A percentile compares a stretch with the other conserved stretches of the same genome.
These are phyloP conservation scores for Limnephilus marmoratus DNA, from an alignment of 2,888 invertebrate genomes.

Conservation along the genomic window DNA sequence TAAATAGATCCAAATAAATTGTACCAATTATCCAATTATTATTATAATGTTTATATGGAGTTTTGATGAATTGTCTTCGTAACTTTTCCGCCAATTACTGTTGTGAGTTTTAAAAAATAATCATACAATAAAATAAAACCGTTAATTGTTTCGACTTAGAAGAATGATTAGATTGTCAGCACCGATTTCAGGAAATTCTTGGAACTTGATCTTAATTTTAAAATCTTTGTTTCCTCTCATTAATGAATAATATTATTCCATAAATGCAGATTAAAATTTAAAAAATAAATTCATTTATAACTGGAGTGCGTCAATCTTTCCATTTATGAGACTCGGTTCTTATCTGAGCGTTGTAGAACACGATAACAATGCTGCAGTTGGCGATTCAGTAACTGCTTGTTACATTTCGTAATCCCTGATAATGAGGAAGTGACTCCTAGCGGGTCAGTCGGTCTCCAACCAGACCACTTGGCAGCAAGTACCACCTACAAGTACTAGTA, in stretches of 20 bases:
- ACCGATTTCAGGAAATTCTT: neutral
- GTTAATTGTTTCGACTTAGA: too few species aligned
- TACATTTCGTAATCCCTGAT: slow-evolving; percentile 17
- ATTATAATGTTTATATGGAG: too few species aligned
- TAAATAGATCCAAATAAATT: too few species aligned
- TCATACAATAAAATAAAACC: too few species aligned
- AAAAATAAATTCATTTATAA: neutral
- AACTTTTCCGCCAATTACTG: too few species aligned
- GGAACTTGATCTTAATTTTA: neutral
- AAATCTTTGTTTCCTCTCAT: neutral
- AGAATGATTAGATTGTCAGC: neutral
- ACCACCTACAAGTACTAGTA: neutral
- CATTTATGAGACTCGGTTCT: neutral
- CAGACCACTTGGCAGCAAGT: neutral
- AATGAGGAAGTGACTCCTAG: slow-evolving; percentile 57
- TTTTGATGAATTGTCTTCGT: too few species aligned
- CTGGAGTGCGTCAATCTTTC: neutral
- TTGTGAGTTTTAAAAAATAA: too few species aligned
- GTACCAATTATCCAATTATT: too few species aligned
- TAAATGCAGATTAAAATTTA: too few species aligned
- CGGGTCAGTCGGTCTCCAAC: slow-evolving; percentile 20
- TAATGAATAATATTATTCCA: neutral
- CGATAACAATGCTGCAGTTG: neutral
- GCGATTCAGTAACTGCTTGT: neutral
- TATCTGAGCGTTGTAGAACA: neutral